Evolutionary conservation across 2,113 vertebrate species (phyloP).

Genomic region (Odontophorus gujanensis): DNA sequence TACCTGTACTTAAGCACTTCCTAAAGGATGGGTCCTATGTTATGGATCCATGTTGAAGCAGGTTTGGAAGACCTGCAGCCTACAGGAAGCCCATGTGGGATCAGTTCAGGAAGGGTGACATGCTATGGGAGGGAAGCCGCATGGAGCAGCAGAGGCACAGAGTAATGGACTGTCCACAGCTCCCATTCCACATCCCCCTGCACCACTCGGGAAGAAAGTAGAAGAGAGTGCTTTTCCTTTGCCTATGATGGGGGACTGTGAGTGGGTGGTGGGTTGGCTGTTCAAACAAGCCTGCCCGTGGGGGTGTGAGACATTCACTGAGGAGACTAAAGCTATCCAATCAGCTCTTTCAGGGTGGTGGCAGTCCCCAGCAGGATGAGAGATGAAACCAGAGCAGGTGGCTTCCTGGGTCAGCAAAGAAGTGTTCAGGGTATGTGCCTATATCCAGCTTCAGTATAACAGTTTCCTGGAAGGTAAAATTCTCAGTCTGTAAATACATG

Average conservation of each 20-base stretch:
- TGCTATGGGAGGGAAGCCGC: background rate
- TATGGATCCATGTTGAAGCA: background rate
- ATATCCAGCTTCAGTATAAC: background rate
- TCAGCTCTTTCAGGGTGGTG: background rate
- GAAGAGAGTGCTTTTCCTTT: background rate
- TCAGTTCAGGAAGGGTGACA: background rate
- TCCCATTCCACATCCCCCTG: background rate
- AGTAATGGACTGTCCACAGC: background rate
- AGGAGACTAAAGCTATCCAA: background rate
- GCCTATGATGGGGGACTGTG: background rate
- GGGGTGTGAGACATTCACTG: background rate
- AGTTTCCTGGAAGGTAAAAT: background rate
- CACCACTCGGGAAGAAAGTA: background rate
- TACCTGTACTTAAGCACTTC: background rate
- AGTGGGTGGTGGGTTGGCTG: accelerated
- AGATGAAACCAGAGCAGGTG: background rate
- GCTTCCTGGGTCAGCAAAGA: background rate
- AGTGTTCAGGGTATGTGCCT: background rate
- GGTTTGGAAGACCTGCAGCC: background rate
- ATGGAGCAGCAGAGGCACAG: background rate
- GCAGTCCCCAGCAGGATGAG: background rate
- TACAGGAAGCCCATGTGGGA: background rate
- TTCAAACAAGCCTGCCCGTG: background rate
- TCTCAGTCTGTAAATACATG: background rate
- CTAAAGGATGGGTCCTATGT: background rate